A percentile compares a stretch with the other conserved stretches of the same genome.
These are phyloP conservation scores for Hippocampus zosterae DNA, from an alignment of 2,113 vertebrate species.

Conservation along the genomic window DNA sequence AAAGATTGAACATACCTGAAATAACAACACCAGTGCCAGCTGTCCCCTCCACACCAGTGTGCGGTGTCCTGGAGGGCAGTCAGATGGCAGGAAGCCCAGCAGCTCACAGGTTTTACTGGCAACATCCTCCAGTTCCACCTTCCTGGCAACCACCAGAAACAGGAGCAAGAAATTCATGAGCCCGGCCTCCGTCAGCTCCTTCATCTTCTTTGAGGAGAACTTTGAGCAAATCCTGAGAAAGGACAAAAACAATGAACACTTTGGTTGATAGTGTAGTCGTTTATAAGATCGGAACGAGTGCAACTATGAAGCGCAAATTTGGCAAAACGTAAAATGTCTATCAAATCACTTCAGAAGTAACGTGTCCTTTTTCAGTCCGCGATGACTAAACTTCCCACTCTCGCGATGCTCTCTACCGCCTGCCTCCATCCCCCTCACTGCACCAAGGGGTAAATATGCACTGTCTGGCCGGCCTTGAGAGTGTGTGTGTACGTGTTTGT, in stretches of 20 bases:
- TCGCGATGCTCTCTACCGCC: conserved; percentile 37
- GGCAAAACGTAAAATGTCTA: background rate
- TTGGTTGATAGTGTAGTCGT: background rate
- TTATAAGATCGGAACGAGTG: background rate
- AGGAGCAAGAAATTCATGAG: conserved; percentile 89
- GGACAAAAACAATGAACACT: background rate
- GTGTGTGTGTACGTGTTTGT: conserved; percentile 23
- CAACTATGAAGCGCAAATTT: background rate
- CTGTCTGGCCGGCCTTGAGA: conserved; percentile 26
- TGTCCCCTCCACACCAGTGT: conserved; percentile 87
- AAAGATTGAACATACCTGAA: conserved; percentile 52
- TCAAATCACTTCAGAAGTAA: conserved; percentile 21
- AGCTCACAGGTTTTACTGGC: conserved; percentile 80
- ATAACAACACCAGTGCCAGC: conserved; percentile 84
- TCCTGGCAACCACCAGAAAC: conserved; percentile 80
- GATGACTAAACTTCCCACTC: conserved; percentile 48
- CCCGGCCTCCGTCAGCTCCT: conserved; percentile 86
- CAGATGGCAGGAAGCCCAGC: conserved; percentile 74
- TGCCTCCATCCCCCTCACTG: conserved; percentile 46
- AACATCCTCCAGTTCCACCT: conserved; percentile 85
- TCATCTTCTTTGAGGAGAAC: conserved; percentile 90
- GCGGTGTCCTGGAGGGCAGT: conserved; percentile 63
- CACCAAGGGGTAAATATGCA: conserved; percentile 43
- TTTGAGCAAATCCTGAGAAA: conserved; percentile 88
- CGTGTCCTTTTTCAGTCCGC: conserved; percentile 30